Conservation (phyloP, 2,888 invertebrate genomes). For the Tholera decimalis region DNA sequence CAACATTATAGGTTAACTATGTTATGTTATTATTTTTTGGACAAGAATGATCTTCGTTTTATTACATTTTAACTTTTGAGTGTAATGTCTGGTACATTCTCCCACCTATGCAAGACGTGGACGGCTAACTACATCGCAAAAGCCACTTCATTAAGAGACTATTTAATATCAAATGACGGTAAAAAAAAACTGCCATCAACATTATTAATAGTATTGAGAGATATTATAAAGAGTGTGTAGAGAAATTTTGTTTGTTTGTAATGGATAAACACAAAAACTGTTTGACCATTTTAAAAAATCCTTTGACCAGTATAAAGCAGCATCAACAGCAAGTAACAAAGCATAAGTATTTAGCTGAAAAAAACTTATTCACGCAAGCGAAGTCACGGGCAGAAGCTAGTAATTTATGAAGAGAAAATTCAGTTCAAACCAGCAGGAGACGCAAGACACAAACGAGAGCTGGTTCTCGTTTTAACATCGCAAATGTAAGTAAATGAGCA, state of each 20-base stretch:
- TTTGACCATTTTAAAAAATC: too few species aligned
- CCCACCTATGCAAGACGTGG: conserved; percentile 32
- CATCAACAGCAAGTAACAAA: too few species aligned
- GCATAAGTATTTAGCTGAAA: too few species aligned
- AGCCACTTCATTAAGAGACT: conserved; percentile 26
- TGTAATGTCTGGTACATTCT: conserved; percentile 23
- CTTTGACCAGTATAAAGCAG: too few species aligned
- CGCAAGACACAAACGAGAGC: conserved; percentile 30
- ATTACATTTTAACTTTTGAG: conserved; percentile 37
- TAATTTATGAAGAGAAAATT: conserved; percentile 19
- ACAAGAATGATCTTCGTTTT: conserved; percentile 32
- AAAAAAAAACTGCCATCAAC: conserved; percentile 40
- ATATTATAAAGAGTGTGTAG: too few species aligned
- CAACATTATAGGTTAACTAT: too few species aligned
- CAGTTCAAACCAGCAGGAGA: conserved; percentile 11
- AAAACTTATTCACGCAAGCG: too few species aligned
- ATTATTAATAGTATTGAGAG: too few species aligned
- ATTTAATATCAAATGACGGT: conserved; percentile 30
- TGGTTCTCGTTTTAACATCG: conserved; percentile 59
- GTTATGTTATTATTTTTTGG: conserved; percentile 28
- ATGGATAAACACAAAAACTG: too few species aligned
- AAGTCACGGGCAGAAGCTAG: too few species aligned
- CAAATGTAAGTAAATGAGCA: conserved; percentile 68
- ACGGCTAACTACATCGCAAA: conserved; percentile 26
- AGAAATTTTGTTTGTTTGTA: too few species aligned